A percentile compares a stretch with the other conserved stretches of the same genome.
phyloP scores from a whole-genome alignment of 2,888 invertebrate genomes.

The Coelogynopora nodosa region DNA sequence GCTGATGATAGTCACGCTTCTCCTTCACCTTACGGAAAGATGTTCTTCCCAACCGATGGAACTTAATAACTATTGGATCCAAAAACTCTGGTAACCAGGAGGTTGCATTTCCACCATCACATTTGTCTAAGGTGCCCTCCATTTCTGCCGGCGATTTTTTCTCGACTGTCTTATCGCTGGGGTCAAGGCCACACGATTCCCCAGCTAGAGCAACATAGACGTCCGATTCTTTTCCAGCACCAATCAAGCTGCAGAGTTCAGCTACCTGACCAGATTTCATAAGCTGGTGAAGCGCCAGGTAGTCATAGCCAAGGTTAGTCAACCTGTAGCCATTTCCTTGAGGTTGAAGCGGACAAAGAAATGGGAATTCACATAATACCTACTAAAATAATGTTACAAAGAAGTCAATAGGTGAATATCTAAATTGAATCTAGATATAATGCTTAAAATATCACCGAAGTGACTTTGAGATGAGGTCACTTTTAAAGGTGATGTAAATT shows the following conservation, averaged over 20 bases:
- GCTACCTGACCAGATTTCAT: constrained; percentile 73
- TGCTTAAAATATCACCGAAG: no score
- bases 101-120: background rate
- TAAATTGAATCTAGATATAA: no score
- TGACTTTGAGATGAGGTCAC: no score
- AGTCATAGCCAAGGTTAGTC: constrained; percentile 93
- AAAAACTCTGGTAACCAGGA: background rate
- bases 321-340: constrained; percentile 75
- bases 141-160: no score
- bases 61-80: constrained; percentile 42
- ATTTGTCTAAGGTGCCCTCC: background rate
- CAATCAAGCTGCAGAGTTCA: constrained; percentile 95
- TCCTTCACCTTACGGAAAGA: constrained; percentile 91
- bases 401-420: no score
- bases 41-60: constrained; percentile 77
- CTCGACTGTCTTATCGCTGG: no score
- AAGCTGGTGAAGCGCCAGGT: constrained; percentile 82
- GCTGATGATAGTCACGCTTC: constrained; percentile 92
- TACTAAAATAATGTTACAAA: no score
- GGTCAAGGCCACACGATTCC: background rate
- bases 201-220: constrained; percentile 34
- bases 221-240: constrained; percentile 91
- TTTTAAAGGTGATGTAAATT: no score
- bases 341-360: no score
- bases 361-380: no score